These are phyloP conservation scores for Congeria kusceri DNA, from an alignment of 2,888 invertebrate species.

Conservation along the genomic window DNA sequence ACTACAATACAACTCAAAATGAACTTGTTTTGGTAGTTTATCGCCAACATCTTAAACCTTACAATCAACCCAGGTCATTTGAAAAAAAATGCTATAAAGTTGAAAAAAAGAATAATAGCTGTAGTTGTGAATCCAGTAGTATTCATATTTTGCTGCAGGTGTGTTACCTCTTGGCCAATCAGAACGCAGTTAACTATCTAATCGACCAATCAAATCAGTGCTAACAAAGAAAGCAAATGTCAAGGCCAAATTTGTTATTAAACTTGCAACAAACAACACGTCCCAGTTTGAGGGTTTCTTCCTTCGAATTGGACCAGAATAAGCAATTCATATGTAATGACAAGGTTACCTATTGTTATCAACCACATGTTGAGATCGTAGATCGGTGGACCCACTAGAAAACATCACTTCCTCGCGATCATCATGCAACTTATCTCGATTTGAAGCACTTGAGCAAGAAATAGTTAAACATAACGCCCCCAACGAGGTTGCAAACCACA, in stretches of 20 bases:
- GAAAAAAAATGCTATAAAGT: too few species aligned
- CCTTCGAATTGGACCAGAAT: background rate
- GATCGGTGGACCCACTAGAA: too few species aligned
- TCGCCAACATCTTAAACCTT: too few species aligned
- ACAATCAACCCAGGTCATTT: too few species aligned
- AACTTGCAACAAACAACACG: background rate
- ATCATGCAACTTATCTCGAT: slow-evolving; percentile 14
- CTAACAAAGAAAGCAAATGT: background rate
- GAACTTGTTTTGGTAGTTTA: too few species aligned
- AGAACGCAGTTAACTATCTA: background rate
- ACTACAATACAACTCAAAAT: too few species aligned
- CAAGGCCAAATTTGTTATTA: slow-evolving; percentile 3
- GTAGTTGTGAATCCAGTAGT: too few species aligned
- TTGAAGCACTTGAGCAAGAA: slow-evolving; percentile 56
- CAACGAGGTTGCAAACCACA: slow-evolving; percentile 70
- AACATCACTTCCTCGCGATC: slow-evolving; percentile 1
- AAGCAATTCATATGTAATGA: background rate
- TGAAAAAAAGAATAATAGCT: too few species aligned
- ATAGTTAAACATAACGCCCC: slow-evolving; percentile 68
- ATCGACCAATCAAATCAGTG: slow-evolving; percentile 13
- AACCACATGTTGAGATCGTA: background rate
- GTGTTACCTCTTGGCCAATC: slow-evolving; percentile 25
- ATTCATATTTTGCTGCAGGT: background rate
- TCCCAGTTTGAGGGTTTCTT: background rate
- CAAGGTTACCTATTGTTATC: background rate